phyloP scores from a whole-genome alignment of 2,888 invertebrate genomes.

The Eulithis prunata region DNA sequence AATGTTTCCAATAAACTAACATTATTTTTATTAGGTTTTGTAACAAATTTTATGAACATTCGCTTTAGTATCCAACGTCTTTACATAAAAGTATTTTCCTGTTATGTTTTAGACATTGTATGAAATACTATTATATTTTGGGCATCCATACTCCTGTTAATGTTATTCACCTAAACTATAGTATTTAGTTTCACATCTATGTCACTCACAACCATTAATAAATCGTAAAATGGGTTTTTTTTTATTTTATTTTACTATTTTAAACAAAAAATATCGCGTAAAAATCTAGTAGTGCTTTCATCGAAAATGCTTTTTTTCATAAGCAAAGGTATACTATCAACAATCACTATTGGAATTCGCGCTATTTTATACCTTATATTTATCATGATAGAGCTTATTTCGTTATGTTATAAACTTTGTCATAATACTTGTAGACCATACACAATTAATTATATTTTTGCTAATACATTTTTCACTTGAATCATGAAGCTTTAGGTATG shows the following conservation, averaged over 20 bases:
- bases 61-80: conserved; percentile 2
- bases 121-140: conserved; percentile 5
- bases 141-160: conserved; percentile 21
- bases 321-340: conserved; percentile 8
- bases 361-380: conserved; percentile 15
- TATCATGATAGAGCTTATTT: conserved; percentile 15
- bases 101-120: conserved; percentile 23
- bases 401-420: conserved; percentile 32
- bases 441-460: conserved; percentile 32
- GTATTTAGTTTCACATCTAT: conserved; percentile 22
- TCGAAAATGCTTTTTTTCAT: conserved; percentile 12
- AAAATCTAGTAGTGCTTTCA: conserved; percentile 14
- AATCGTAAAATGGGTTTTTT: conserved; percentile 17
- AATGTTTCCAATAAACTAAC: conserved; percentile 21
- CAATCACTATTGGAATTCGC: conserved; percentile 13
- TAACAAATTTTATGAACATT: conserved; percentile 35
- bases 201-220: conserved; percentile 22
- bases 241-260: conserved; percentile 15
- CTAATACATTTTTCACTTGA: conserved; percentile 30
- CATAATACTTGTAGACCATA: conserved; percentile 40
- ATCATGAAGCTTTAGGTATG: conserved; percentile 26
- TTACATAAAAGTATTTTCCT: conserved; percentile 16
- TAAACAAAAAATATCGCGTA: conserved; percentile 4
- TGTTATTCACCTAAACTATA: conserved; percentile 18
- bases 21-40: conserved; percentile 39